phyloP scores from a whole-genome alignment of 2,888 invertebrate species.

The Horisme vitalbata region DNA sequence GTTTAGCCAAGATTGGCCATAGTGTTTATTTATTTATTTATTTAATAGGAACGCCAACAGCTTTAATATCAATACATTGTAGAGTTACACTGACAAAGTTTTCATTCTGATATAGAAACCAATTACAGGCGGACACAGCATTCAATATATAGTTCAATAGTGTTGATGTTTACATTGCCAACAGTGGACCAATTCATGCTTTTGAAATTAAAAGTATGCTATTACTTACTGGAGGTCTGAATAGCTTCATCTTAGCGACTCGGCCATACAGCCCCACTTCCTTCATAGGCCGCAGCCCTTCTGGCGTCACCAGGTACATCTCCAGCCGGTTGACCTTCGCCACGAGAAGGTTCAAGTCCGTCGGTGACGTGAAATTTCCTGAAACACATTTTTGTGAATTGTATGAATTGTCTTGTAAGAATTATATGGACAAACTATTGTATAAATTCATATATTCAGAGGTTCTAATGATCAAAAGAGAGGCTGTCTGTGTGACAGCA shows the following conservation, averaged over 20 bases:
- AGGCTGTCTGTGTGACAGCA: neutral
- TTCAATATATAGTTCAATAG: too few species aligned
- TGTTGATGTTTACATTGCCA: too few species aligned
- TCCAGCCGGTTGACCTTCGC: constrained; percentile 97
- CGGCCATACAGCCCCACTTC: constrained; percentile 97
- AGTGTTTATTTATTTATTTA: too few species aligned
- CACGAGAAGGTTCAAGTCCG: constrained; percentile 96
- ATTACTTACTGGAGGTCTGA: constrained; percentile 90
- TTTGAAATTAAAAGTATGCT: too few species aligned
- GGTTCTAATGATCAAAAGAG: neutral
- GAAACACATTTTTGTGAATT: constrained; percentile 36
- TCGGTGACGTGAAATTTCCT: constrained; percentile 98
- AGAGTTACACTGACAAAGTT: too few species aligned
- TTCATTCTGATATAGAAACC: too few species aligned
- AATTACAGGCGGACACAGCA: too few species aligned
- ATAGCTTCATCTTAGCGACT: constrained; percentile 97
- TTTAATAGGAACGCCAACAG: too few species aligned
- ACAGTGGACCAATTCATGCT: too few species aligned
- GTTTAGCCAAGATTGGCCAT: too few species aligned
- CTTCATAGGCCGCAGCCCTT: constrained; percentile 96
- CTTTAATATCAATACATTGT: too few species aligned
- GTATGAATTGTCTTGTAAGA: constrained; percentile 1
- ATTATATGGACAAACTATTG: neutral
- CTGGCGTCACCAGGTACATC: constrained; percentile 97
- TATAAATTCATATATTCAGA: neutral